Evolutionary conservation across 2,888 invertebrate genomes (phyloP).

Genomic region (Perizoma flavofasciatum): DNA sequence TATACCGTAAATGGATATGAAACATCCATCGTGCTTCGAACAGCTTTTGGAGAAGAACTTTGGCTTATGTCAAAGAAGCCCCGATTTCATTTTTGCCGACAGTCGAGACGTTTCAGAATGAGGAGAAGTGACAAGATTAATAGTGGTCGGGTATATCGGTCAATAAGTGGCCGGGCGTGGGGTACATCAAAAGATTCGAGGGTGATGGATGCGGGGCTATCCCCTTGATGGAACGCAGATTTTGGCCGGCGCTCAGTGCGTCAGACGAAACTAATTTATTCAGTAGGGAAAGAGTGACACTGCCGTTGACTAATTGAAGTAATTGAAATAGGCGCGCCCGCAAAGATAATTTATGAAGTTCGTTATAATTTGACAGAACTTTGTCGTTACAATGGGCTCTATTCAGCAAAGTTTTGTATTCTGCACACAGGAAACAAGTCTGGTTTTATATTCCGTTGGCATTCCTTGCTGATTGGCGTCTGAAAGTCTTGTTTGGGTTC

Average conservation of each 20-base stretch:
- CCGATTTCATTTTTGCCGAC: conserved; percentile 53
- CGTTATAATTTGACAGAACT: conserved; percentile 17
- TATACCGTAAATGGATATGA: conserved; percentile 40
- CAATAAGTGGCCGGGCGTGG: conserved; percentile 51
- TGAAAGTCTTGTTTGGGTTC: not conserved
- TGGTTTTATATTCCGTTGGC: not conserved
- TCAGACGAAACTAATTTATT: conserved; percentile 57
- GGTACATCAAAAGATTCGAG: conserved; percentile 69
- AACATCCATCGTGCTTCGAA: conserved; percentile 34
- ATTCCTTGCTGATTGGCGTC: not conserved
- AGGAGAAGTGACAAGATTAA: conserved; percentile 72
- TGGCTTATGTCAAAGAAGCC: conserved; percentile 37
- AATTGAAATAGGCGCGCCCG: conserved; percentile 24
- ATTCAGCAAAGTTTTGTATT: conserved; percentile 12
- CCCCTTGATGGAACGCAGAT: conserved; percentile 67
- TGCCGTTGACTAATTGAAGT: conserved; percentile 37
- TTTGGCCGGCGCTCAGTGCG: conserved; percentile 44
- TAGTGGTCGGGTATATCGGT: conserved; percentile 54
- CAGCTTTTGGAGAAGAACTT: conserved; percentile 32
- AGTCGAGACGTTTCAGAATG: conserved; percentile 54
- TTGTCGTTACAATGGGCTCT: conserved; percentile 10
- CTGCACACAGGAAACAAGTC: conserved; percentile 1
- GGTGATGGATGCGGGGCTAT: conserved; percentile 61
- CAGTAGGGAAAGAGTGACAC: conserved; percentile 46
- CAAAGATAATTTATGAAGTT: conserved; percentile 22